Base-by-base conservation (phyloP, 2,888 invertebrate genomes). In the Spicauda simplicius region DNA sequence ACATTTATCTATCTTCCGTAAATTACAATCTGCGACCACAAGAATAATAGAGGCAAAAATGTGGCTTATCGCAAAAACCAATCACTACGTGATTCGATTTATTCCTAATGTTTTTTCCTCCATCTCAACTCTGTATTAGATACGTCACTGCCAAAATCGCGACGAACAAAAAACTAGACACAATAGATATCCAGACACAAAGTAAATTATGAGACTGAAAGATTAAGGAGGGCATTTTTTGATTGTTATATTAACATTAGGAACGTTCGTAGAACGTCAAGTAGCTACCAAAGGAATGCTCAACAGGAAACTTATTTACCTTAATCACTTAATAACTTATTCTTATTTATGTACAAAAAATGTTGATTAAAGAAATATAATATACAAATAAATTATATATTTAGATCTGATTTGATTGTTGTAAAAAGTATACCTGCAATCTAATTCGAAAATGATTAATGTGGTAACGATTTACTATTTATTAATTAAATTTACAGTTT, bases 21-120 rank as follows among this genome's bases (percentile, higher is more conserved):
- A 68, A 73, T 71, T 72, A 71, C 70, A 69, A 71, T 25, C 61
- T 64, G 45, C 48, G 50, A 61, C 69, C 68, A 63, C 71, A 73
- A 67, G 60, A 73, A 70, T 75, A 72, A 72, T 70, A 71, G 74
- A 73, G 68, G 72, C 71, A 79, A 82, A 83, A 81, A 79, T 80
- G 75, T 77, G 74, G 77, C 76, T 80, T 84, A 84, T 85, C 82
- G 73, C 76, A 81, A 84, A 83, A 88, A 84, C 80, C 81, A 82
- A 90, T 86, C 80, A 75, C 77, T 81, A 89, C 90, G 90, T 90
- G 90, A 88, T 86, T 90, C 86, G 82, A 90, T 91, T 89, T 85
- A 82, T 83, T 84, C 78, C 74, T 80, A 79, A 80, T 80, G 80
- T 80, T 70, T 79, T 85, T 86, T 86, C 86, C 85, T 59, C 58